Conservation (phyloP, 2,797 vertebrate species). For the Syndactyla subalaris region DNA sequence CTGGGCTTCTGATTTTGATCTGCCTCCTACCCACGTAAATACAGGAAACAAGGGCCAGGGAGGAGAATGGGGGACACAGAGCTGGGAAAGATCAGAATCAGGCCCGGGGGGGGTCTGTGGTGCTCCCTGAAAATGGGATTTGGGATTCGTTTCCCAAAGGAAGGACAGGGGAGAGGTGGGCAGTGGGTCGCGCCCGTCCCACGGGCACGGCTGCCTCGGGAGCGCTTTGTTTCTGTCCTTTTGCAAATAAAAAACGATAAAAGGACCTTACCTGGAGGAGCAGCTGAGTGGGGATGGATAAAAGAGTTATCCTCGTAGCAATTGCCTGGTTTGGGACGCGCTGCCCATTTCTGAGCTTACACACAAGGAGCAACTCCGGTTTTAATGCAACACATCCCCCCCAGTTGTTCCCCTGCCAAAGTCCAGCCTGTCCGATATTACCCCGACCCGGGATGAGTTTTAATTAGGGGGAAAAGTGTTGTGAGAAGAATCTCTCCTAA, state of each 20-base stretch:
- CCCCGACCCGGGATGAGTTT: not conserved
- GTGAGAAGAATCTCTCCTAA: not conserved
- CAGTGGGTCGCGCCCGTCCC: not conserved
- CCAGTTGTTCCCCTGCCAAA: not conserved
- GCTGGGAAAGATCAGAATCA: constrained; percentile 27
- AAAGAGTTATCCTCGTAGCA: not conserved
- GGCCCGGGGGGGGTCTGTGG: not conserved
- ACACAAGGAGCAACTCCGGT: not conserved
- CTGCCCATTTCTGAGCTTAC: not conserved
- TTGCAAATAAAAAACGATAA: not conserved
- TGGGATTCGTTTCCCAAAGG: not conserved
- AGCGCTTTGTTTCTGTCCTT: not conserved
- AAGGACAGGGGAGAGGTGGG: not conserved
- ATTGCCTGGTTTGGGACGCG: not conserved
- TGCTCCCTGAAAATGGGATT: not conserved
- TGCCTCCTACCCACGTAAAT: not conserved
- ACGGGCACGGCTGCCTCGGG: not conserved
- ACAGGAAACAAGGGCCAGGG: constrained; percentile 5
- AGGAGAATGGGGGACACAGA: not conserved
- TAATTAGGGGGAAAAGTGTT: not conserved
- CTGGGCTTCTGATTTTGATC: constrained; percentile 57
- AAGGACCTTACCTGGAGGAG: constrained; percentile 45
- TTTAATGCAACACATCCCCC: not conserved
- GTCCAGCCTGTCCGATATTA: not conserved
- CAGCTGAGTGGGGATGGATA: not conserved